Evolutionary conservation across 2,113 vertebrate genomes (phyloP), one percentile per base, ranked within the genome.

Genomic region (Pagrus major): DNA sequence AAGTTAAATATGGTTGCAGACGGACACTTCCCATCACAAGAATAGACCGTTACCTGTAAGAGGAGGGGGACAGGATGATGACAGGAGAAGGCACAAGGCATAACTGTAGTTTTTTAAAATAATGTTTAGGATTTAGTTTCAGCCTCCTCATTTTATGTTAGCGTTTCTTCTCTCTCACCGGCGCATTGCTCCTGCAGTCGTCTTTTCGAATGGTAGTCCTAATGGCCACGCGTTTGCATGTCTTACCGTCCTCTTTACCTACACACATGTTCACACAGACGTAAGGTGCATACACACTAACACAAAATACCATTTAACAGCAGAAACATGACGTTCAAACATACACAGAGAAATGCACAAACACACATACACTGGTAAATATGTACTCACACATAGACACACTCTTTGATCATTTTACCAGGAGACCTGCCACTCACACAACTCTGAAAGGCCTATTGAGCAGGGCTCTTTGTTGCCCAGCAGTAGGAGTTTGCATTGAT

Each of bases 1-100:
- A 98, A 96, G 91, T 99, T 99, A 90, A 98, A 99, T 89, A 99
- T 99, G 80, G 97, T 99, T 89, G 98, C 98, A 29, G 98, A 99
- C 0, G 98, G 98, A 87, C 98, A 99, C 86, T 97, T 99, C 49
- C 98, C 98, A 87, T 99, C 97, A 70, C 98, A 99, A 21, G 98
- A 99, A 84, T 97, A 97, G 59, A 99, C 95, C 9, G 93, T 97
- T 37, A 99, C 86, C 98, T 99, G 80, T 55, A 29, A 73, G 64
- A 72, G 21, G 86, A 65, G 46, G 51, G 55, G 85, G 27, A 78
- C n/a, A 27, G 20, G 15, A 39, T 46, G 4, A 72, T 46, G 46
- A 59, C 8, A 37, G 16, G 41, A 39, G 9, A 6, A 55, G 10
- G 27, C 20, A 12, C 4, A 31, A 31, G 7, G 31, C 15, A 52